phyloP scores from a whole-genome alignment of 2,113 vertebrate species.

The Melanotaenia duboulayi region DNA sequence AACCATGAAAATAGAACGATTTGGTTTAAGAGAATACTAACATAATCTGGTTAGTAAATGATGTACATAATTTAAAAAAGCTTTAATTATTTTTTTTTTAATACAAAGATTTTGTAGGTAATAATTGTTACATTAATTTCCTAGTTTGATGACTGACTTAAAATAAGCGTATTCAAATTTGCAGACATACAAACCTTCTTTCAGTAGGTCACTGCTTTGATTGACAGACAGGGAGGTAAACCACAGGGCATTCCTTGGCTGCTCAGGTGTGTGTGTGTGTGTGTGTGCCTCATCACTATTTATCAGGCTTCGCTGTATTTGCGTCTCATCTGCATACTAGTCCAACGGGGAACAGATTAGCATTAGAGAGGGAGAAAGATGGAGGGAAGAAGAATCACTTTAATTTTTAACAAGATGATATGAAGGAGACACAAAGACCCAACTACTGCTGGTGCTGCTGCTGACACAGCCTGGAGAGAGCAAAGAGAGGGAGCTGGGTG shows the following conservation, averaged over 20 bases:
- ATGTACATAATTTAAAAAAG: background rate
- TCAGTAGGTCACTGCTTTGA: constrained; percentile 66
- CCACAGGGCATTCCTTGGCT: constrained; percentile 75
- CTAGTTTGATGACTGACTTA: constrained; percentile 8
- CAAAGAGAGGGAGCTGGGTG: constrained; percentile 28
- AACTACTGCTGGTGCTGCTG: constrained; percentile 62
- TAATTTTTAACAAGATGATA: constrained; percentile 87
- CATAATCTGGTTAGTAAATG: background rate
- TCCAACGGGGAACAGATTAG: constrained; percentile 83
- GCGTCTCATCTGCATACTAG: constrained; percentile 82
- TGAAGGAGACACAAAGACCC: constrained; percentile 81
- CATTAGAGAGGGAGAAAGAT: constrained; percentile 72
- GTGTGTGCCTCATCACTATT: constrained; percentile 77
- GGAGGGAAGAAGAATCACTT: constrained; percentile 78
- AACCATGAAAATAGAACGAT: background rate
- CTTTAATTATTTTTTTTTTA: background rate
- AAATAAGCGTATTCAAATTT: constrained; percentile 12
- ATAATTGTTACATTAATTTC: constrained; percentile 11
- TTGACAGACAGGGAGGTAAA: constrained; percentile 83
- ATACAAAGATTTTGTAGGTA: constrained; percentile 4
- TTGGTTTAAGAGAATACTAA: background rate
- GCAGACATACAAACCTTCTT: constrained; percentile 30
- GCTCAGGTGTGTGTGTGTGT: constrained; percentile 64
- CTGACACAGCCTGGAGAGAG: constrained; percentile 74
- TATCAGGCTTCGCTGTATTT: constrained; percentile 73